Base-by-base conservation (phyloP, 2,888 invertebrate species). In the Alloscopus bannaensis region DNA sequence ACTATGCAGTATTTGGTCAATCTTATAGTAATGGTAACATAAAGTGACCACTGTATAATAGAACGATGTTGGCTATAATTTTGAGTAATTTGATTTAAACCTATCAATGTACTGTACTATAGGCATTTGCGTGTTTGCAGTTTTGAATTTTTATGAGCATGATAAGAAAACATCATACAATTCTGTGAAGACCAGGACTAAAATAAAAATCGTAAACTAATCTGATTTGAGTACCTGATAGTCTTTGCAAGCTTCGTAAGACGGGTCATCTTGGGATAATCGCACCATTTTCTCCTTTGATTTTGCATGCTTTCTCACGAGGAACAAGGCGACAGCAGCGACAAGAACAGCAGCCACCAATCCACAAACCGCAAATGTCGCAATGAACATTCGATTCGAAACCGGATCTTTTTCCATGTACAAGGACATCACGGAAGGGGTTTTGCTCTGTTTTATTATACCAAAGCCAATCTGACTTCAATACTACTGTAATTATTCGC, bases 231-330 rank as follows among this genome's bases (percentile, higher is more conserved):
- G 31, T 77, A 93, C 93, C 91, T 98, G 97, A 88, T 98, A 98
- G 87, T 97, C 97, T 87, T 95, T 94, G 82, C 95, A 96, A 24
- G 96, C 95, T 88, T 95, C 94, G 18, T 83, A 81, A 2, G 78
- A 81, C 8, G 94, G 93, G 85, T 96, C 96, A 0, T 90, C 90
- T 59, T 90, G 89, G 2, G 88, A 87, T 3, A 97, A 89, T n/a
- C 93, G 94, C 71, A 93, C 93, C 84, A 97, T 89, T 88, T 97
- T 97, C 84, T 94, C 93, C 84, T 93, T 92, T 20, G 93, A 92
- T 82, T 91, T 92, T 73, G 94, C 92, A 86, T 96, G 94, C 1
- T 93, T 91, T 83, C 93, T 92, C 71, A 96, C 91, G 64, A 96
- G 89, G 77, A 93, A 90, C 75, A 94, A 87, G 2, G 93, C 90